Conservation (phyloP, 1,140 invertebrate genomes). For the Mesaphorura yosii region DNA sequence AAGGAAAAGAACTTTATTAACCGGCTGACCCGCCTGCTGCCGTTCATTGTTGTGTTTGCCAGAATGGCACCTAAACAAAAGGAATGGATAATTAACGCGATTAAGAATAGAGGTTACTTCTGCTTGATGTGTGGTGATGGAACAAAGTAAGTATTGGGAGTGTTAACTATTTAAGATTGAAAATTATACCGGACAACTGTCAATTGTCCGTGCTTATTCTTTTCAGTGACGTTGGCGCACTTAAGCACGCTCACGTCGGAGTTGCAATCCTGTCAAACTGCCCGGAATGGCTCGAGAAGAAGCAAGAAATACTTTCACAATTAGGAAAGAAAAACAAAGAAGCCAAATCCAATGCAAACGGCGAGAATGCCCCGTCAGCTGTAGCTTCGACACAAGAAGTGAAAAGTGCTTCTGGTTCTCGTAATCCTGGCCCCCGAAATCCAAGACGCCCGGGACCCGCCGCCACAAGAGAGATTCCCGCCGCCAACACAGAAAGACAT, state of each 20-base stretch:
- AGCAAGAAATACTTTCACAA: slow-evolving; percentile 26
- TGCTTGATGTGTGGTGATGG: slow-evolving; percentile 99
- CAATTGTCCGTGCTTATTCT: too few relatives aligned
- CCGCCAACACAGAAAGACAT: slow-evolving; percentile 16
- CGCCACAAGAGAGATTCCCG: too few relatives aligned
- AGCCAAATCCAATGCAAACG: background rate
- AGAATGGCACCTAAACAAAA: slow-evolving; percentile 94
- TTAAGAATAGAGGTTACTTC: slow-evolving; percentile 75
- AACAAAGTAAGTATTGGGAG: slow-evolving; percentile 90
- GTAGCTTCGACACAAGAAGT: background rate
- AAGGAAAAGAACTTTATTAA: slow-evolving; percentile 18
- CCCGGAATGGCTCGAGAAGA: slow-evolving; percentile 49
- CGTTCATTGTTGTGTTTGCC: slow-evolving; percentile 79
- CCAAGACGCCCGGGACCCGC: background rate
- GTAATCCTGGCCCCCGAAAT: background rate
- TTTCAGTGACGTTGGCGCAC: slow-evolving; percentile 65
- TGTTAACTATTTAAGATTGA: too few relatives aligned
- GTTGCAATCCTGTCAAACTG: slow-evolving; percentile 81
- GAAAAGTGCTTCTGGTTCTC: background rate
- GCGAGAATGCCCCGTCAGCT: background rate
- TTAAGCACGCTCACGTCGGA: slow-evolving; percentile 96
- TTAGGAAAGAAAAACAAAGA: slow-evolving; percentile 7
- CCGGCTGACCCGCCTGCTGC: slow-evolving; percentile 46
- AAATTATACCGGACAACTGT: too few relatives aligned
- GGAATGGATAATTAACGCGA: slow-evolving; percentile 80